Base-by-base conservation (phyloP, 1,140 invertebrate species). In the Bombyx mandarina region DNA sequence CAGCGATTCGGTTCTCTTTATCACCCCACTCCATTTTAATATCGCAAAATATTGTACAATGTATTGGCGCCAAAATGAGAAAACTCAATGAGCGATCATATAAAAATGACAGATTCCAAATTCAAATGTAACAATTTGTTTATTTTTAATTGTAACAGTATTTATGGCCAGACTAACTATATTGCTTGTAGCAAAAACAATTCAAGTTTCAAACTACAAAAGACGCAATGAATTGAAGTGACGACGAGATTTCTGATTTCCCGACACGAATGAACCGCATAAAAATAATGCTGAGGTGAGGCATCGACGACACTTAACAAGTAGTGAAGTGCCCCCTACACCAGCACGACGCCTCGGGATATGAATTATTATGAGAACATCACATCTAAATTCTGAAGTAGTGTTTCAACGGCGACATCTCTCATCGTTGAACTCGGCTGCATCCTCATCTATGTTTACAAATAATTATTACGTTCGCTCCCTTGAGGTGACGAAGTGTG, bases 221-320 rank as follows among this genome's bases (percentile, higher is more conserved):
- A 35, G 2, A 35, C 26, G 2, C 48, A n/a, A 50, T 50, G 48
- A 50, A 50, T 50, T 26, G 26, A 50, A 22, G 26, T 18, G 48
- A 50, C 48, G n/a, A 50, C n/a, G n/a, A 12, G 9, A 61, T 66
- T 64, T 61, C 49, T 18, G 12, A 12, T 52, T 42, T 12, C 51
- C 35, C 8, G n/a, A 12, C 8, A 56, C 42, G 46, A 56, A 56
- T 56, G 54, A 56, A 56, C 22, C 65, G 71, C 74, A 75, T 73
- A 73, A 81, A 77, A 85, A 82, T 80, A 81, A 67, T 72, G 61
- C 64, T 53, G 65, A 80, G 71, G 69, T 77, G 63, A 74, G 63
- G 61, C 60, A 66, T 65, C 58, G 73, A 60, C 71, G 77, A 72
- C 70, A 73, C 75, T 80, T 73, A 65, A 77, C 71, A 74, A 73